Conservation (phyloP, 37 sponge, comb jelly and placozoan genomes). For the Axinella damicornis region DNA sequence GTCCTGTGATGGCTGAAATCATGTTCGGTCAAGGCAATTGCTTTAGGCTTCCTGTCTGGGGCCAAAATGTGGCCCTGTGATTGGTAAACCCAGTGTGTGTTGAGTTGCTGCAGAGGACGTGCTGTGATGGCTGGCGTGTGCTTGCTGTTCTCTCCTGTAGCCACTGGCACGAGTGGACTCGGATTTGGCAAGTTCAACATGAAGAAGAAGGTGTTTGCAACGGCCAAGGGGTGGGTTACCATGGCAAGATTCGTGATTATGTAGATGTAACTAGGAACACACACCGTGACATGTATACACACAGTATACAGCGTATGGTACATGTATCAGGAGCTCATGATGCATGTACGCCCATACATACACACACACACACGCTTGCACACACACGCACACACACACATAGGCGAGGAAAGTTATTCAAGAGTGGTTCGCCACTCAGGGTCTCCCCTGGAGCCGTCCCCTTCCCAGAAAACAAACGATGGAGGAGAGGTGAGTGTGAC, state of each 20-base stretch:
- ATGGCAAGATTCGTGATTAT: neutral
- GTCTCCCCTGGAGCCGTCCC: neutral
- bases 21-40: no score
- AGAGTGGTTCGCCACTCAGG: conserved; percentile 28
- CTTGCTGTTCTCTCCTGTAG: no score
- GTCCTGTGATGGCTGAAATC: no score
- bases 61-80: no score
- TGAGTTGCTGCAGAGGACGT: no score
- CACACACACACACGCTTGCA: no score
- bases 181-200: conserved; percentile 46
- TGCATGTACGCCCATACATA: no score
- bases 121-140: no score
- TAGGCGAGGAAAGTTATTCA: conserved; percentile 38
- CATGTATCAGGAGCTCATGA: no score
- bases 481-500: neutral
- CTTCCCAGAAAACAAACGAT: neutral
- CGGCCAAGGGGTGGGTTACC: conserved; percentile 51
- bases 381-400: no score
- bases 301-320: neutral
- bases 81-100: no score
- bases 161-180: neutral
- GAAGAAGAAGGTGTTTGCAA: conserved; percentile 48
- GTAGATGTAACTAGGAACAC: neutral
- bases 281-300: neutral
- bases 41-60: no score